Base-by-base conservation (phyloP, 1,140 invertebrate species). In the Oncopeltus fasciatus region DNA sequence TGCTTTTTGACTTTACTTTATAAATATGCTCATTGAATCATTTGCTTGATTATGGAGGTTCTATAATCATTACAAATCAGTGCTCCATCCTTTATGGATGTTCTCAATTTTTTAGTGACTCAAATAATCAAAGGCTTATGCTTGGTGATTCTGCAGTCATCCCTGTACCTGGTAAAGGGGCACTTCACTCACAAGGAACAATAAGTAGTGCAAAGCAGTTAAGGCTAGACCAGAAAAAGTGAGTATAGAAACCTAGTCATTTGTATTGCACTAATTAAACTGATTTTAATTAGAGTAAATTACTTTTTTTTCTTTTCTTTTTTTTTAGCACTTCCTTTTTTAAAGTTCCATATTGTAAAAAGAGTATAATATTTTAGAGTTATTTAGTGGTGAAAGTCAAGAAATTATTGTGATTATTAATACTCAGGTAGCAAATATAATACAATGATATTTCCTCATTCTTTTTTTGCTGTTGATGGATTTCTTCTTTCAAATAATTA, bases 131-230 rank as follows among this genome's bases (percentile, higher is more conserved):
- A 69, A 78, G 92, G 26, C 76, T 92, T 57, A 78, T 94, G 68
- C 73, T 94, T 49, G 90, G 90, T 28, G 92, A 95, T 74, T 93
- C 90, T 0, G 90, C 90, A 1, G 88, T 92, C 78, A 82, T 94
- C 69, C 88, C 89, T 9, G 83, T 92, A 9, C 87, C 88, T 47
- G 88, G 76, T 69, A 89, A 89, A 75, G 81, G 84, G 8, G 81
- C 86, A 2, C 71, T 90, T 1, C 91, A 90, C 68, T 82, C 85
- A 0, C 89, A 92, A 72, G 88, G 87, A 56, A 92, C 88, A 2
- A 81, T 91, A 20, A 88, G 83, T 62, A 88, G 86, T 70, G 85
- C 87, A 57, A 92, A 92, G 73, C 88, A 91, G 68, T 77, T 90
- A 68, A 78, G 89, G 24, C 84, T 92, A 2, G 87, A 88, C 74